phyloP scores from a whole-genome alignment of 2,888 invertebrate species.

The Neocrepidodera transversa region DNA sequence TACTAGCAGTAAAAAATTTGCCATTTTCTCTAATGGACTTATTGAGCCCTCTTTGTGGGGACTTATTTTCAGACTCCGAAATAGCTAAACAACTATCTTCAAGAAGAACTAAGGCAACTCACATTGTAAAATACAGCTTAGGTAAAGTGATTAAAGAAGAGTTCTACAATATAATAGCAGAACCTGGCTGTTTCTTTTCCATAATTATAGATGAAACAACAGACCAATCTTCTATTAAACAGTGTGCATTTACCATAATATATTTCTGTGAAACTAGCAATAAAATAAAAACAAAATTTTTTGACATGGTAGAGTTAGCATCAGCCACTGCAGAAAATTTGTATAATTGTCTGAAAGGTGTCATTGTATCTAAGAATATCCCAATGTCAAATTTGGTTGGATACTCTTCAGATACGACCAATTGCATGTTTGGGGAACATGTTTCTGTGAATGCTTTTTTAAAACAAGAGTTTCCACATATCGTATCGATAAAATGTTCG shows the following conservation, averaged over 20 bases:
- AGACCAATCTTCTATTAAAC: conserved; percentile 2
- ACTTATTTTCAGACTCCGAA: conserved; percentile 11
- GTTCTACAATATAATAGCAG: background rate
- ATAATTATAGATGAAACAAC: too few species aligned
- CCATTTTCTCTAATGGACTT: too few species aligned
- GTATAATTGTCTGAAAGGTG: background rate
- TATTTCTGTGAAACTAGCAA: background rate
- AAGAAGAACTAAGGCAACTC: conserved; percentile 6
- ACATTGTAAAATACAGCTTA: background rate
- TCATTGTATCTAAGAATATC: background rate
- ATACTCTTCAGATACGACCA: too few species aligned
- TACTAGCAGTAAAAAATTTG: too few species aligned
- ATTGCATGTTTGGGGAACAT: too few species aligned
- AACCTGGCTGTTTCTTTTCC: background rate
- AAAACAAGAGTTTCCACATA: conserved; percentile 30
- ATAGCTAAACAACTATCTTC: too few species aligned
- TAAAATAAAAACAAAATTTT: background rate
- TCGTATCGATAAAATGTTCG: conserved; percentile 50
- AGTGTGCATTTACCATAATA: too few species aligned
- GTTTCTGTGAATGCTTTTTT: too few species aligned
- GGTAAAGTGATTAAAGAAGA: background rate
- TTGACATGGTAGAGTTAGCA: too few species aligned
- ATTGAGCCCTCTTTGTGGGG: background rate
- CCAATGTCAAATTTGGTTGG: conserved; percentile 21
- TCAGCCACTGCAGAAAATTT: background rate